phyloP scores from a whole-genome alignment of 2,797 vertebrate genomes.

The Gallinago nigripennis region DNA sequence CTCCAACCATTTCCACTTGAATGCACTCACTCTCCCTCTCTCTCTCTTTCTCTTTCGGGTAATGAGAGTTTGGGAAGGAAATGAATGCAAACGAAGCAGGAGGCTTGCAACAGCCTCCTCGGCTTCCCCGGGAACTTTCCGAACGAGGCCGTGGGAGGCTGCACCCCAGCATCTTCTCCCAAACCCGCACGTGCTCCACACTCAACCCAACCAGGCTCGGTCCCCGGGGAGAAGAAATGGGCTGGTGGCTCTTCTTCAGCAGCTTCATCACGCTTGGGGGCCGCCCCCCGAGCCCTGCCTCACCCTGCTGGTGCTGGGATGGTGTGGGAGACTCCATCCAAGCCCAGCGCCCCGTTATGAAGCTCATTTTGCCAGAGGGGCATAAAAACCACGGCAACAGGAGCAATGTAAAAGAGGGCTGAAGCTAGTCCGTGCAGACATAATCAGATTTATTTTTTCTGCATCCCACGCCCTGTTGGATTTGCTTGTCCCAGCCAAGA shows the following conservation, averaged over 20 bases:
- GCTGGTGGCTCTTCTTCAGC: neutral
- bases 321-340: neutral
- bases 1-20: constrained; percentile 89
- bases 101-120: neutral
- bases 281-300: rapidly evolving
- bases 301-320: rapidly evolving
- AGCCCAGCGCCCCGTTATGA: neutral
- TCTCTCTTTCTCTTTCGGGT: constrained; percentile 33
- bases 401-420: neutral
- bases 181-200: neutral
- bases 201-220: neutral
- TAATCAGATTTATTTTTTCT: neutral
- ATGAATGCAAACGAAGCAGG: constrained; percentile 45
- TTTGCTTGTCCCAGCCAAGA: neutral
- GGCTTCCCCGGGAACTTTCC: constrained; percentile 24
- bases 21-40: constrained; percentile 73
- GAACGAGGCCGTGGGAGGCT: neutral
- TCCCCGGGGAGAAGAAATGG: neutral
- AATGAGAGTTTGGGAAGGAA: constrained; percentile 50
- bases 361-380: neutral
- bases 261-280: neutral
- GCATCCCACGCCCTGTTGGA: rapidly evolving
- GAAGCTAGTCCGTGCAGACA: neutral
- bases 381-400: neutral
- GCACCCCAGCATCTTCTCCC: neutral